Base-by-base conservation (phyloP, 2,797 vertebrate genomes). In the Dendrocincla tyrannina region DNA sequence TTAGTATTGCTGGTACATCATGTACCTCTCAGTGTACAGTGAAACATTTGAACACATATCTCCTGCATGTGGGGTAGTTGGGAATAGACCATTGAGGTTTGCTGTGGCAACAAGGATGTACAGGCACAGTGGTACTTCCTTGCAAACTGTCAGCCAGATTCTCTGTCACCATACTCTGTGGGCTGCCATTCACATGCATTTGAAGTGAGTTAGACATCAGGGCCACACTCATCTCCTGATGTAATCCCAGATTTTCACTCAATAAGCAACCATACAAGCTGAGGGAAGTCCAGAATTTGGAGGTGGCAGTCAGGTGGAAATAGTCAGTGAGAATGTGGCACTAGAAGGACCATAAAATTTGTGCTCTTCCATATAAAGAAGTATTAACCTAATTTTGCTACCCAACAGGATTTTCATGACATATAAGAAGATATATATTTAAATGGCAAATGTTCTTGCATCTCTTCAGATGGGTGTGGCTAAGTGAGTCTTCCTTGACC, bases 31-130 rank as follows among this genome's bases (percentile, higher is more conserved):
- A 37, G 5, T 17, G 22, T 50, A 35, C 1, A 2, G 11, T 25
- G 25, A 72, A 55, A 9, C 17, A 8, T 28, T 5, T 59, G 39
- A 86, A 69, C 11, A 19, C 15, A 13, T 22, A 30, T 83, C 62
- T 88, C 20, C n/a, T 5, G 0, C 16, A 32, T 6, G 2, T 4
- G 0, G 10, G 7, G 8, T 18, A 20, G 24, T 5, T 62, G 33
- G 11, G 17, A 56, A 30, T 5, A 53, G 30, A 30, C 15, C 15
- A 13, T 4, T 7, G 6, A 59, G 53, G 39, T 50, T 42, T 66
- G 27, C 28, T 0, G 0, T 32, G 46, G 52, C 7, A 9, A 23
- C 50, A 53, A 14, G 44, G n/a, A 12, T 23, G 19, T 30, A 35
- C 17, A 32, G 25, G 22, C 85, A 25, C 27, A 59, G 15, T 23